Base-by-base conservation (phyloP, 1,140 invertebrate species). In the Anoplolepis gracilipes region DNA sequence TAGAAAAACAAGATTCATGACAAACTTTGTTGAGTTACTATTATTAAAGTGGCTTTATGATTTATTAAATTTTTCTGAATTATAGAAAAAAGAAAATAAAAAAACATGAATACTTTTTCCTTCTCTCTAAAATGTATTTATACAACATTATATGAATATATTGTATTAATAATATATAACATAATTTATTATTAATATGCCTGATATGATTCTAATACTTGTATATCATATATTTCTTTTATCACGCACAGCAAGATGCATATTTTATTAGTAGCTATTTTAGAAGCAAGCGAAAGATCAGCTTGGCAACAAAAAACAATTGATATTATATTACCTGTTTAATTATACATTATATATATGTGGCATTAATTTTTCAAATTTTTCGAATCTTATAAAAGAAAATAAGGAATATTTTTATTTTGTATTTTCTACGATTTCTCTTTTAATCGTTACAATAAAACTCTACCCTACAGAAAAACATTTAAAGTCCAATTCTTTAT, bases 51-150 rank as follows among this genome's bases (percentile, higher is more conserved):
- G 7, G n/a, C 0, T 79, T 69, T 55, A 25, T 69, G 49, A 79
- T 79, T 69, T 36, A 77, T 64, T 42, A 64, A 42, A 42, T 64
- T 77, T 11, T 55, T 79, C 28, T 22, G 46, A 7, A 39, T 69
- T 39, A 67, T 67, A 25, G 39, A 25, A 25, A 30, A 3, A 49
- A 69, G 55, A 55, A 67, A 67, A 10, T 69, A 55, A 59, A 55
- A 5, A 49, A 67, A 55, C 33, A n/a, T 22, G 13, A 8, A 65
- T 39, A 30, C 30, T 39, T 69, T 33, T 33, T 36, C 28, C 49
- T 46, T 77, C 8, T 13, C n/a, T 79, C 30, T 30, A 53, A 36
- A 36, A 10, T 33, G 28, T 77, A 61, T 76, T 16, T 19, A 36
- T 46, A 33, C 22, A n/a, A n/a, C n/a, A 36, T 33, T 77, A 42